Base-by-base conservation (phyloP, 1,140 invertebrate species). In the Telenomus remus region DNA sequence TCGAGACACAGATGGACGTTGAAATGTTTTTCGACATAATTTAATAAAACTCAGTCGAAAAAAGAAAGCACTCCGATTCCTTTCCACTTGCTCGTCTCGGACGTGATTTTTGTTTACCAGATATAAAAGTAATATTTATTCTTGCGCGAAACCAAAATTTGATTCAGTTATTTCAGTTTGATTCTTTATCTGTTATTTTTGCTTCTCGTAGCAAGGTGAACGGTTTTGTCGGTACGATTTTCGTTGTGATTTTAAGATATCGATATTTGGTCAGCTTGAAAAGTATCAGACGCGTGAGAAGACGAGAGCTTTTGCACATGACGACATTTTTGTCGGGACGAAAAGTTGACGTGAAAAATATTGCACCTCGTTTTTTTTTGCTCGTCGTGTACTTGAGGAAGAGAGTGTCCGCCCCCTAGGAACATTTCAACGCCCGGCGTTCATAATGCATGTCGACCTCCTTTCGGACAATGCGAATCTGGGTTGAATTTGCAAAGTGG, bases 401-500 rank as follows among this genome's bases (percentile, higher is more conserved):
- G 46, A 55, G 49, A 76, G 55, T 53, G 53, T 54, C 39, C 49
- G n/a, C 48, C 61, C 61, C 73, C 47, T 59, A 46, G 61, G 56
- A 66, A 70, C 59, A 2, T 4, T 39, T 44, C 60, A 63, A 66
- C 49, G 46, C 65, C 46, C 73, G 37, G 66, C 51, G 73, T 71
- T 76, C 61, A 66, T 76, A 76, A 71, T 76, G 56, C 59, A 76
- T 56, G 73, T 61, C 61, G 73, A 76, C 73, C 73, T 66, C 60
- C 50, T 76, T 76, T 71, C 66, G 66, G 55, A 76, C 66, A 70
- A 65, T 70, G 56, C 66, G 48, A 71, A 76, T 76, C 73, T 76
- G 73, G 74, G 68, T 69, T 70, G 74, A 77, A 77, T 66, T 77
- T 72, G 53, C 73, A 68, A 77, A 77, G 74, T 76, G 68, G 74